Percentiles rank a stretch among this genome's conserved stretches.
These are phyloP conservation scores for Mesitornis unicolor DNA, from an alignment of 2,113 vertebrate genomes.

Conservation along the genomic window DNA sequence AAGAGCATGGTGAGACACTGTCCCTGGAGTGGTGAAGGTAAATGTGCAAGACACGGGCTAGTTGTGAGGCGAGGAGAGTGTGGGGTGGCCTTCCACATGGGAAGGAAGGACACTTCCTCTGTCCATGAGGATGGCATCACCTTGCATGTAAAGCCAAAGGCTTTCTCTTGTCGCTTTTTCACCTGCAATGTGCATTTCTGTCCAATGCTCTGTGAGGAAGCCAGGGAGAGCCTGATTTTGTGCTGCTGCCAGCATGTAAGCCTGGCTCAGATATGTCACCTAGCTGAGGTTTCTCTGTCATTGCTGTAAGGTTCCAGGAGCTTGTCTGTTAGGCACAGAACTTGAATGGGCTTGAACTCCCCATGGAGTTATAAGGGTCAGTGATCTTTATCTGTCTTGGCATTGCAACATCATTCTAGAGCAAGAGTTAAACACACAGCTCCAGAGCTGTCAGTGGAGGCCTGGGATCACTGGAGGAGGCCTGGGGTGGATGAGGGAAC, in stretches of 20 bases:
- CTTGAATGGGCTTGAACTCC: not conserved
- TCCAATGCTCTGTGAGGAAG: not conserved
- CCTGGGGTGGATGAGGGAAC: not conserved
- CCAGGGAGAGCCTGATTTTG: not conserved
- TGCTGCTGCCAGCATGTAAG: not conserved
- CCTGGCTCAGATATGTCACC: not conserved
- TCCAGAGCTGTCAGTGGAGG: not conserved
- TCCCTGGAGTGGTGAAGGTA: not conserved
- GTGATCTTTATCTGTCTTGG: not conserved
- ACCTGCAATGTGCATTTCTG: not conserved
- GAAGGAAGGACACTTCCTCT: not conserved
- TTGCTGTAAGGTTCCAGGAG: not conserved
- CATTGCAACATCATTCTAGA: not conserved
- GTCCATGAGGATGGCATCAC: not conserved
- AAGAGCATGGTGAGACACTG: rapidly evolving
- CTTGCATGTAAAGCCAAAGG: rapidly evolving
- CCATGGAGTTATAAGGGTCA: not conserved
- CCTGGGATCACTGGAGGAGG: not conserved
- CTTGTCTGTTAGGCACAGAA: not conserved
- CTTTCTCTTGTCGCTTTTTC: not conserved
- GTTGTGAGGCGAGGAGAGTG: not conserved
- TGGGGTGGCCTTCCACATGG: not conserved
- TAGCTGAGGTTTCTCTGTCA: not conserved
- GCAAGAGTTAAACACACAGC: not conserved
- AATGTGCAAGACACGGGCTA: not conserved